Evolutionary conservation across 2,888 invertebrate species (phyloP).

Genomic region (Ochropleura plecta): DNA sequence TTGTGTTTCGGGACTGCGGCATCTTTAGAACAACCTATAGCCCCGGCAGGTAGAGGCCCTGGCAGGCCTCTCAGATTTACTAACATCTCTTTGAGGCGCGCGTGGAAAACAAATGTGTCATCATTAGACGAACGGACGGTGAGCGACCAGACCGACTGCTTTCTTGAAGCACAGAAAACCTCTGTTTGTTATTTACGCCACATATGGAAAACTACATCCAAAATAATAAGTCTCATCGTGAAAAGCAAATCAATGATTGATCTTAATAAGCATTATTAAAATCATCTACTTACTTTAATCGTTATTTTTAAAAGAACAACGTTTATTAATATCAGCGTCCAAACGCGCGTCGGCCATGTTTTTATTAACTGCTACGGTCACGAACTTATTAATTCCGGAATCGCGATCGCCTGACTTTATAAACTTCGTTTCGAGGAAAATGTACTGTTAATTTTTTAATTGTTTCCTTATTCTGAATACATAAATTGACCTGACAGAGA

Average conservation of each 20-base stretch:
- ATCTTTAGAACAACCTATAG: too few relatives aligned
- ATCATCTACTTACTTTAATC: slow-evolving; percentile 13
- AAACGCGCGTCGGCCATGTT: slow-evolving; percentile 26
- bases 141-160: too few relatives aligned
- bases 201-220: not conserved
- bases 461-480: slow-evolving; percentile 7
- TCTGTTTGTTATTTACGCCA: too few relatives aligned
- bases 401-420: slow-evolving; percentile 36
- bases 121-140: too few relatives aligned
- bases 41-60: too few relatives aligned
- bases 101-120: too few relatives aligned
- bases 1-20: too few relatives aligned
- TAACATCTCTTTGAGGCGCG: too few relatives aligned
- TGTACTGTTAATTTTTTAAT: slow-evolving; percentile 32
- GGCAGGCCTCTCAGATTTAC: too few relatives aligned
- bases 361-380: slow-evolving; percentile 48
- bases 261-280: not conserved
- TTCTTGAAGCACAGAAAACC: too few relatives aligned
- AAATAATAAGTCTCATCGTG: not conserved
- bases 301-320: slow-evolving; percentile 7
- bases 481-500: not conserved
- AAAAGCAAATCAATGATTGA: too few relatives aligned
- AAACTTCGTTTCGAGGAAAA: slow-evolving; percentile 26
- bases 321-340: slow-evolving; percentile 13
- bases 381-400: slow-evolving; percentile 49